Evolutionary conservation across 1,140 invertebrate species (phyloP).

Genomic region (Carcinoscorpius rotundicauda): DNA sequence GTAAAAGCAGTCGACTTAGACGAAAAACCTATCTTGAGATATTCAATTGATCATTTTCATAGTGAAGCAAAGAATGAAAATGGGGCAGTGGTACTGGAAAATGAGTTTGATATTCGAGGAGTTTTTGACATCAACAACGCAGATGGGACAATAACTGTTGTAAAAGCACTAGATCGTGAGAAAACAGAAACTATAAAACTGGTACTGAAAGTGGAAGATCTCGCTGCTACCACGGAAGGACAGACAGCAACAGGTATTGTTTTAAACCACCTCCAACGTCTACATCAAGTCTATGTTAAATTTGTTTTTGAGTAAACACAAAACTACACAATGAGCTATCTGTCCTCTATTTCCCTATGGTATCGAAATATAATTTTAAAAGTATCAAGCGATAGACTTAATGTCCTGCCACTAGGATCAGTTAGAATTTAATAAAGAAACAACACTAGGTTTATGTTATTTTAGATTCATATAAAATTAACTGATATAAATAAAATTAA

Average conservation of each 20-base stretch:
- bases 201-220: slow-evolving; percentile 64
- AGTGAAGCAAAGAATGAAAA: slow-evolving; percentile 59
- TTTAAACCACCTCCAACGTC: no score
- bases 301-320: no score
- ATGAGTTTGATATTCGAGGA: slow-evolving; percentile 35
- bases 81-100: slow-evolving; percentile 28
- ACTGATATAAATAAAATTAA: no score
- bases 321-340: no score
- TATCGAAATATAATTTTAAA: no score
- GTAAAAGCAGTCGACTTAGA: slow-evolving; percentile 63
- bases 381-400: no score
- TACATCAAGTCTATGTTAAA: no score
- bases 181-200: slow-evolving; percentile 64
- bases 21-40: slow-evolving; percentile 57
- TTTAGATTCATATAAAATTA: no score
- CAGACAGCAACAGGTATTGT: slow-evolving; percentile 55
- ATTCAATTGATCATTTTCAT: slow-evolving; percentile 39
- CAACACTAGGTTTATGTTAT: no score
- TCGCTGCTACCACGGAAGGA: slow-evolving; percentile 55
- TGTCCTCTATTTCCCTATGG: no score
- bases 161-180: slow-evolving; percentile 63
- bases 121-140: slow-evolving; percentile 59
- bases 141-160: slow-evolving; percentile 54
- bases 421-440: no score
- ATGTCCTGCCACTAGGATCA: no score